Percentiles rank a stretch among this genome's conserved stretches.
phyloP scores from a whole-genome alignment of 2,113 vertebrate species.

The Caretta caretta region DNA sequence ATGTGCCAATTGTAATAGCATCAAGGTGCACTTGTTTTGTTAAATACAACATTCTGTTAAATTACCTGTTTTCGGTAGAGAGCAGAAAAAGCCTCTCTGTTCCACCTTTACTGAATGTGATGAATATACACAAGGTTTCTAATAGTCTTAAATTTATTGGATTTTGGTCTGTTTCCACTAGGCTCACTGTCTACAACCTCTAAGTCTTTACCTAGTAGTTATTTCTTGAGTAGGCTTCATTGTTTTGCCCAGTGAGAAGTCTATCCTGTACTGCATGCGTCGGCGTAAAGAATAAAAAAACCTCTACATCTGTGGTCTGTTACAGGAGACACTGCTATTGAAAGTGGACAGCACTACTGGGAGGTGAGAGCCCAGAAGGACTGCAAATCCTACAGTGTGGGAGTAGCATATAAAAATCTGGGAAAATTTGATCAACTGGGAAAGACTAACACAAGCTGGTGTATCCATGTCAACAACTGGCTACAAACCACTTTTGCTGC shows the following conservation, averaged over 20 bases:
- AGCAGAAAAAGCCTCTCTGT: rapidly evolving
- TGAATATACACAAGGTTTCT: background rate
- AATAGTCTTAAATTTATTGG: background rate
- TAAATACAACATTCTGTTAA: background rate
- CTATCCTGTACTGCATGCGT: background rate
- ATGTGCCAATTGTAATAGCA: background rate
- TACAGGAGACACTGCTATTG: constrained; percentile 89
- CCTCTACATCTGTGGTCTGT: constrained; percentile 6
- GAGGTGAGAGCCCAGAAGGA: constrained; percentile 91
- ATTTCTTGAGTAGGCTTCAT: background rate
- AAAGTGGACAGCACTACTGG: constrained; percentile 92
- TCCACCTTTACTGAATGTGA: background rate
- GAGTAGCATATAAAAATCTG: constrained; percentile 87
- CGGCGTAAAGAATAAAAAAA: background rate
- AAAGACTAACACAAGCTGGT: constrained; percentile 91
- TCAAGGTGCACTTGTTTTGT: background rate
- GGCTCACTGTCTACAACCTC: background rate
- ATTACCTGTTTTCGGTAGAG: background rate
- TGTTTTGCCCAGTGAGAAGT: background rate
- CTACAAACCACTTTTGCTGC: constrained; percentile 90
- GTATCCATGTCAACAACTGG: constrained; percentile 94
- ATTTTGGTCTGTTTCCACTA: background rate
- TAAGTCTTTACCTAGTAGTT: background rate
- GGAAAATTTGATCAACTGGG: constrained; percentile 96
- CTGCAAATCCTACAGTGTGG: constrained; percentile 93